Conservation (phyloP, 1,140 invertebrate species). For the Vanessa atalanta region DNA sequence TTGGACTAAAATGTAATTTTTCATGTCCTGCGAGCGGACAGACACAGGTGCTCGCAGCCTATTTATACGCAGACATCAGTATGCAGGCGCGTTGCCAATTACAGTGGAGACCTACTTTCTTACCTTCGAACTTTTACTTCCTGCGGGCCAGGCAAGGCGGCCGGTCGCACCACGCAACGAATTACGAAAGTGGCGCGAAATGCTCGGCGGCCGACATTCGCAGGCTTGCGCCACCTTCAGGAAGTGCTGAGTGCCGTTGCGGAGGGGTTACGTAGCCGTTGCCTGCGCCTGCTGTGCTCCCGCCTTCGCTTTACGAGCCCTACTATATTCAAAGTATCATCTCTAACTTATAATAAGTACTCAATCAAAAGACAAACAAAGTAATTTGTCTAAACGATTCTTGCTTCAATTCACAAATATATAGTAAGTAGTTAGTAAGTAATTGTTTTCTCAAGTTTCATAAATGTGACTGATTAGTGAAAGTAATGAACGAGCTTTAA, state of each 20-base stretch:
- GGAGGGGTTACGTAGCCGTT: constrained; percentile 71
- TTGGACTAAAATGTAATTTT: constrained; percentile 42
- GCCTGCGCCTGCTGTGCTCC: constrained; percentile 38
- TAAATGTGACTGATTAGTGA: no score
- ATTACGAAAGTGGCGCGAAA: constrained; percentile 80
- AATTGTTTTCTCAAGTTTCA: no score
- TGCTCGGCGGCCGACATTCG: constrained; percentile 79
- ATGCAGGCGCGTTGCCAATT: constrained; percentile 78
- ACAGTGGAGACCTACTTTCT: constrained; percentile 79
- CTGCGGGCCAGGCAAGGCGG: constrained; percentile 75
- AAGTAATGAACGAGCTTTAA: background rate
- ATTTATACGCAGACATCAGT: constrained; percentile 71
- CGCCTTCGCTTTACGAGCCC: constrained; percentile 22
- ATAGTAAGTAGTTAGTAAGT: no score
- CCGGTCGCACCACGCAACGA: constrained; percentile 76
- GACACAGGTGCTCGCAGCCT: constrained; percentile 66
- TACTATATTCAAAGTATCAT: background rate
- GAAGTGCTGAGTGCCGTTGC: constrained; percentile 76
- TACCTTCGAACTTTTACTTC: constrained; percentile 81
- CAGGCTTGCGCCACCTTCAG: constrained; percentile 78
- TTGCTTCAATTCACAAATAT: no score
- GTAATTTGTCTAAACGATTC: no score
- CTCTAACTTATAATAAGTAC: background rate
- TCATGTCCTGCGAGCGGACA: constrained; percentile 46
- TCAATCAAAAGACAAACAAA: background rate